These are phyloP conservation scores for Dendrocopos noguchii DNA, from an alignment of 2,113 vertebrate genomes.

Conservation along the genomic window DNA sequence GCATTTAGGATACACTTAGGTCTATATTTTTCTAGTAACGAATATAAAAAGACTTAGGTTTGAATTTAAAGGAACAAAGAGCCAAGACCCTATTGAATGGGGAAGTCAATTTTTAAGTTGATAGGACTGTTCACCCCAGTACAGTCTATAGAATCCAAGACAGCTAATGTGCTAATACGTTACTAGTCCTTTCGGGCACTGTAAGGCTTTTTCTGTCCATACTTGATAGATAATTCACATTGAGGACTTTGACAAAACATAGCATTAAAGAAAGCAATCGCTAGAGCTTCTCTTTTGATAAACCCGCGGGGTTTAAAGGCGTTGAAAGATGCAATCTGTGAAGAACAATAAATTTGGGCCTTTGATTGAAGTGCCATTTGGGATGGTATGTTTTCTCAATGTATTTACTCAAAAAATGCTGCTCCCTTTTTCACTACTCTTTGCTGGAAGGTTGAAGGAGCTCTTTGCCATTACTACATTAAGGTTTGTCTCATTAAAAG, in stretches of 20 bases:
- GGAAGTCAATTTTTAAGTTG: slow-evolving; percentile 83
- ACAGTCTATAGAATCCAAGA: slow-evolving; percentile 80
- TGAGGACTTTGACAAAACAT: slow-evolving; percentile 88
- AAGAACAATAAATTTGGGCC: slow-evolving; percentile 83
- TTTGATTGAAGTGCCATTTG: slow-evolving; percentile 90
- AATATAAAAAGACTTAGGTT: slow-evolving; percentile 88
- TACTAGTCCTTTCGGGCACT: slow-evolving; percentile 81
- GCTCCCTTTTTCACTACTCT: slow-evolving; percentile 86
- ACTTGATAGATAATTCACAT: slow-evolving; percentile 82
- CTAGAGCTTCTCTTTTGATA: slow-evolving; percentile 88
- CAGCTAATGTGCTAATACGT: slow-evolving; percentile 81
- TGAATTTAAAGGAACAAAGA: slow-evolving; percentile 85
- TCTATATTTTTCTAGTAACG: slow-evolving; percentile 79
- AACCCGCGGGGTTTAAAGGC: slow-evolving; percentile 89
- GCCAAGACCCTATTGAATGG: slow-evolving; percentile 73
- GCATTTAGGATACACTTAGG: slow-evolving; percentile 82
- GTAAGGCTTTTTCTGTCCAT: slow-evolving; percentile 82
- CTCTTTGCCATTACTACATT: slow-evolving; percentile 82
- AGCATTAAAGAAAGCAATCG: slow-evolving; percentile 90
- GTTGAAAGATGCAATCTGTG: slow-evolving; percentile 82
- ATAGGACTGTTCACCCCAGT: slow-evolving; percentile 85
- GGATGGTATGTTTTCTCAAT: slow-evolving; percentile 80
- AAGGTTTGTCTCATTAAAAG: slow-evolving; percentile 83
- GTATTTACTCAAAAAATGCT: slow-evolving; percentile 86
- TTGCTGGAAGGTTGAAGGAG: slow-evolving; percentile 80